A percentile compares a stretch with the other conserved stretches of the same genome.
phyloP scores from a whole-genome alignment of 2,797 vertebrate species.

The Anniella stebbinsi region DNA sequence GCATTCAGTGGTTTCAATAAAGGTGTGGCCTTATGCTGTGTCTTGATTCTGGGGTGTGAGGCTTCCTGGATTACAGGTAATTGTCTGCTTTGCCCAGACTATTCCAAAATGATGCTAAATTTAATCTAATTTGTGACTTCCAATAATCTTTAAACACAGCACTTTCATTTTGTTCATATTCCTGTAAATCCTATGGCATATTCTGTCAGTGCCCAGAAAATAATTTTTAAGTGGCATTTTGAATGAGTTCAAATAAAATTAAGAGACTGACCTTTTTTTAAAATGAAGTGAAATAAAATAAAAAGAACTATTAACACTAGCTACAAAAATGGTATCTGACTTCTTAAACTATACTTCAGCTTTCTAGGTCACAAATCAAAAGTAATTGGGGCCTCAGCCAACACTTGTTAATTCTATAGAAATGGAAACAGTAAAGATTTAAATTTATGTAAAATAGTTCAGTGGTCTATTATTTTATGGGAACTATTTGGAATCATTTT shows the following conservation, averaged over 20 bases:
- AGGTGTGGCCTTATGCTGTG: not conserved
- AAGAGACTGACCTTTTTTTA: not conserved
- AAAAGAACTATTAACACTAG: slow-evolving; percentile 46
- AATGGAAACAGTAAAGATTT: slow-evolving; percentile 62
- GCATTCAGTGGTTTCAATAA: not conserved
- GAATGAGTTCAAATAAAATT: slow-evolving; percentile 52
- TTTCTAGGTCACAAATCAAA: slow-evolving; percentile 68
- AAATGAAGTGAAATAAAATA: not conserved
- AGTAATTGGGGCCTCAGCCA: slow-evolving; percentile 66
- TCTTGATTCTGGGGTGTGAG: not conserved
- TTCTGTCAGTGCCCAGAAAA: slow-evolving; percentile 41
- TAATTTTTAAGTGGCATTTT: slow-evolving; percentile 42
- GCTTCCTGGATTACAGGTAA: not conserved
- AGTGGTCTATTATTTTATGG: slow-evolving; percentile 64
- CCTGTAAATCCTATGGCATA: slow-evolving; percentile 45
- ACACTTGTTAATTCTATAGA: slow-evolving; percentile 67
- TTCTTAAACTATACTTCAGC: slow-evolving; percentile 55
- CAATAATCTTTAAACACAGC: not conserved
- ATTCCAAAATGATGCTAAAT: not conserved
- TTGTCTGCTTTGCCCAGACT: not conserved
- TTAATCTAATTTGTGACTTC: not conserved
- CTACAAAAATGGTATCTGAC: slow-evolving; percentile 50
- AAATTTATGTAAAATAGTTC: slow-evolving; percentile 65
- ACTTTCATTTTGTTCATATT: slow-evolving; percentile 43
- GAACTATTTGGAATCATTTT: slow-evolving; percentile 66